These are phyloP conservation scores for Istiophorus platypterus DNA, from an alignment of 2,113 vertebrate genomes.

Conservation along the genomic window DNA sequence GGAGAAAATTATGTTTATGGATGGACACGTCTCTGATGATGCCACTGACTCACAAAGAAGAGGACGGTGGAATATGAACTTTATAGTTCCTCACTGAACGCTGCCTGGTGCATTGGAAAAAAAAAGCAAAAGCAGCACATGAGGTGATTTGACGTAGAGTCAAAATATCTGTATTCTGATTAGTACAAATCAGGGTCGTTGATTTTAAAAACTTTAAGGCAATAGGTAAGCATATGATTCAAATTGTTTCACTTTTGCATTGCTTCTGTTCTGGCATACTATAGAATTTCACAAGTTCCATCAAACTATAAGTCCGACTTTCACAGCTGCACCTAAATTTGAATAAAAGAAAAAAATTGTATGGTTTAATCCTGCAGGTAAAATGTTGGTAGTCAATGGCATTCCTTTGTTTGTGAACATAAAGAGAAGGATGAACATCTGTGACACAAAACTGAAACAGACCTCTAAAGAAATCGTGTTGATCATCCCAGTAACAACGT, in stretches of 20 bases:
- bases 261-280: neutral
- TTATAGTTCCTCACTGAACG: neutral
- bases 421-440: constrained; percentile 5
- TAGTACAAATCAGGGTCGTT: neutral
- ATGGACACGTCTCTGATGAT: constrained; percentile 32
- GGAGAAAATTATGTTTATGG: constrained; percentile 20
- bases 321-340: neutral
- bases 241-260: neutral
- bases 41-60: constrained; percentile 8
- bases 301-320: neutral
- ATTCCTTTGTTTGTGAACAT: neutral
- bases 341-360: constrained; percentile 6
- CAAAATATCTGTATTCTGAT: constrained; percentile 8
- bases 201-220: neutral
- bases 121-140: neutral
- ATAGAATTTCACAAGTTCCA: neutral
- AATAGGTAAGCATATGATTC: constrained; percentile 2
- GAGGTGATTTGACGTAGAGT: neutral
- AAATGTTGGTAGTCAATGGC: neutral
- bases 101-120: neutral
- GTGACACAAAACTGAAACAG: constrained; percentile 4
- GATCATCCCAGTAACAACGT: neutral
- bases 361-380: neutral
- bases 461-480: neutral
- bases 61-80: constrained; percentile 12